Conservation (phyloP, 2,888 invertebrate species). For the Hermaeophaga mercurialis region DNA sequence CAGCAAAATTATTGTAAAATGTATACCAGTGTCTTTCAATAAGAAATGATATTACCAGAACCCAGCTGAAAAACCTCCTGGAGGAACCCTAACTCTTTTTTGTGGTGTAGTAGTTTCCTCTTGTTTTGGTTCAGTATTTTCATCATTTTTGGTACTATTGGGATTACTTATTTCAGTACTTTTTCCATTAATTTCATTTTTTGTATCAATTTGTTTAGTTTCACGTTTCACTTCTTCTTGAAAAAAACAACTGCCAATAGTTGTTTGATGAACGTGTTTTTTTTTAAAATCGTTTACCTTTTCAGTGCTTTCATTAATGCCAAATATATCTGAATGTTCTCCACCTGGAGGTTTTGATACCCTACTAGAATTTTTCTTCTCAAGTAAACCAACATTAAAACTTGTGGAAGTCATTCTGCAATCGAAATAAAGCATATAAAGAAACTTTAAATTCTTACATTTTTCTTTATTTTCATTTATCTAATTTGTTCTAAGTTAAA, state of each 20-base stretch:
- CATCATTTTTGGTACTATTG: conserved; percentile 13
- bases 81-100: conserved; percentile 38
- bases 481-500: no score
- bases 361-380: conserved; percentile 51
- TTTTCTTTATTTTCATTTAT: not conserved
- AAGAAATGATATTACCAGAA: conserved; percentile 37
- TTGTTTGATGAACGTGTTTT: conserved; percentile 18
- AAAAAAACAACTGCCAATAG: conserved; percentile 31
- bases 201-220: conserved; percentile 11
- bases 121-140: conserved; percentile 31
- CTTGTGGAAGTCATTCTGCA: conserved; percentile 49
- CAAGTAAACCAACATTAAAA: conserved; percentile 44
- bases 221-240: conserved; percentile 21
- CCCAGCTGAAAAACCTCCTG: conserved; percentile 43
- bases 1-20: not conserved
- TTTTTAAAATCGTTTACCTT: conserved; percentile 24
- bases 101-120: conserved; percentile 14
- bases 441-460: not conserved
- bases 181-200: conserved; percentile 26
- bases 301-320: conserved; percentile 25
- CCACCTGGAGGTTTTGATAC: conserved; percentile 59
- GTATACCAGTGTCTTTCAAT: not conserved
- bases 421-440: conserved; percentile 5
- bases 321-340: conserved; percentile 56
- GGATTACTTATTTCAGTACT: conserved; percentile 4